Base-by-base conservation (phyloP, 2,888 invertebrate genomes). In the Gymnosoma rotundatum region DNA sequence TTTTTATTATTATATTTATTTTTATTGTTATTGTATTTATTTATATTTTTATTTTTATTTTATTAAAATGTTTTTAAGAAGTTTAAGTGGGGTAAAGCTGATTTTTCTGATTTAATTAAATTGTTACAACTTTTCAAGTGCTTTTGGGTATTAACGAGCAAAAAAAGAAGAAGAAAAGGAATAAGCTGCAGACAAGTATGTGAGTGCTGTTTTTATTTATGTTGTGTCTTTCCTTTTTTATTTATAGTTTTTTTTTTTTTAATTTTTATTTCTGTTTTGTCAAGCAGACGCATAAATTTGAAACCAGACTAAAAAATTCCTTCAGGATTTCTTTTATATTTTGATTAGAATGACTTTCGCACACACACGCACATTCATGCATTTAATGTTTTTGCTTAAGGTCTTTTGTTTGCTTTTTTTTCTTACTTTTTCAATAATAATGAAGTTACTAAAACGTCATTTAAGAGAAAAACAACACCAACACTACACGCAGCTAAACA, bases 261-360 rank as follows among this genome's bases (percentile, higher is more conserved):
- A 48, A 8, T 54, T 56, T 42, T 38, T 50, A 18, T 38, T 25
- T 42, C 18, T 42, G 21, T 63, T 67, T 14, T 64, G 4, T 69
- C 9, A 20, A 58, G 60, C 78, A 81, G 80, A 84, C 84, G 60
- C 84, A 84, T 84, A 64, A 81, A 84, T 73, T 80, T 81, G 70
- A 64, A 73, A 45, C 58, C 73, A 81, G 73, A 58, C 76, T 60
- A 50, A 48, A 54, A 25, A 66, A 52, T 67, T 80, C 80, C 79
- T 80, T 36, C 16, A 80, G 83, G 83, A 83, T 79, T 83, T 63
- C 32, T 16, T 12, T 42, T 58, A 76, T 48, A 58, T 56, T 45
- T 58, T 21, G 14, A 69, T 60, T 45, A 72, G 54, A 45, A 14
- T 45, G 10, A 48, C n/a, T 20, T 12, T 58, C 50, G 14, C 25